Percentiles rank a stretch among this genome's conserved stretches.
phyloP scores from a whole-genome alignment of 1,140 invertebrate species.

The Calliopsis andreniformis region DNA sequence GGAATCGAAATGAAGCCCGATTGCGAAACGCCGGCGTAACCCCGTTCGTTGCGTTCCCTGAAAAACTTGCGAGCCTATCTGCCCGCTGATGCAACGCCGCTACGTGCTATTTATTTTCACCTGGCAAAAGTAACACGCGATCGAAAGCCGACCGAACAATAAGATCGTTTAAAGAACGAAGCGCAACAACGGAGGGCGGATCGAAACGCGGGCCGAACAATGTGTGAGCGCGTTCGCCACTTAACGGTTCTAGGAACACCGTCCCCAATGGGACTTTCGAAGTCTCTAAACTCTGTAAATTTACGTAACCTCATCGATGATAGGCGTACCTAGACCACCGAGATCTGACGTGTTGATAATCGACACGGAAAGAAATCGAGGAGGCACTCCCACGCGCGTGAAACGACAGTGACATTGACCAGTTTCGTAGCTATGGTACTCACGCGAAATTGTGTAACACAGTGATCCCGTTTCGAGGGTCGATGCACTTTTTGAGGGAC shows the following conservation, averaged over 20 bases:
- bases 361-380: constrained; percentile 7
- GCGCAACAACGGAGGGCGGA: constrained; percentile 60
- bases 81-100: constrained; percentile 28
- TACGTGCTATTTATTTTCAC: constrained; percentile 45
- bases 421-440: not conserved
- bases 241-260: constrained; percentile 58
- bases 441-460: not conserved
- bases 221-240: constrained; percentile 45
- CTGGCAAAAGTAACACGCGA: constrained; percentile 49
- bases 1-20: constrained; percentile 28
- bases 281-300: constrained; percentile 55
- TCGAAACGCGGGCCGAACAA: constrained; percentile 48
- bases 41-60: constrained; percentile 13
- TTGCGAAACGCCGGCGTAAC: constrained; percentile 26
- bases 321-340: constrained; percentile 29
- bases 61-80: constrained; percentile 13
- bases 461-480: not conserved
- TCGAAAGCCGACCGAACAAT: constrained; percentile 55
- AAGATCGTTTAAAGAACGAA: constrained; percentile 56
- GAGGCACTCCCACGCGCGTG: constrained; percentile 38
- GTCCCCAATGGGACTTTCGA: constrained; percentile 55
- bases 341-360: constrained; percentile 33
- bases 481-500: not conserved
- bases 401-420: constrained; percentile 50
- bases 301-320: constrained; percentile 51